These are phyloP conservation scores for Percopsis omiscomaycus DNA, from an alignment of 2,797 vertebrate genomes.

Conservation along the genomic window DNA sequence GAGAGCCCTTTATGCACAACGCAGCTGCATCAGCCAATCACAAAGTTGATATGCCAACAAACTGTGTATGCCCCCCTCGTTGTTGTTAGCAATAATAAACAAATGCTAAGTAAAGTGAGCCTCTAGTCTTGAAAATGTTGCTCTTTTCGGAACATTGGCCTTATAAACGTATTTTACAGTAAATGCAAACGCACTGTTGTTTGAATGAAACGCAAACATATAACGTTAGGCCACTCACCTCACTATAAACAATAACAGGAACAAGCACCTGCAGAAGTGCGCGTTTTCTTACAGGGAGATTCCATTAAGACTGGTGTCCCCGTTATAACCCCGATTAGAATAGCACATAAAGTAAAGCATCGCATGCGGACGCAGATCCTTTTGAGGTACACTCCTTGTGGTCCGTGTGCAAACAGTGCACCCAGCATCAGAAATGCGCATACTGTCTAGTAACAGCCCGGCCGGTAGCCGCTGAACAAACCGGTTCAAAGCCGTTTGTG, in stretches of 20 bases:
- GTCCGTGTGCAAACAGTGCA: constrained; percentile 6
- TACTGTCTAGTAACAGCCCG: constrained; percentile 38
- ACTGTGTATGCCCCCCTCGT: too few relatives aligned
- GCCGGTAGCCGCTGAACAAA: constrained; percentile 62
- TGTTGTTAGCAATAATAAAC: neutral
- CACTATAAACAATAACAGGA: constrained; percentile 51
- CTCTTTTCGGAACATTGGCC: too few relatives aligned
- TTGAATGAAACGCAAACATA: too few relatives aligned
- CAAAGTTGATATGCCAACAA: neutral
- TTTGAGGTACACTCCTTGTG: neutral
- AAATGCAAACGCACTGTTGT: too few relatives aligned
- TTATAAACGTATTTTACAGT: too few relatives aligned
- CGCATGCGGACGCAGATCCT: neutral
- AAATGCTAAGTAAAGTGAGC: too few relatives aligned
- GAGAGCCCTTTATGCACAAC: constrained; percentile 26
- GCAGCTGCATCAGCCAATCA: constrained; percentile 18
- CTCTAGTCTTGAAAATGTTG: too few relatives aligned
- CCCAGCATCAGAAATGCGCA: constrained; percentile 38
- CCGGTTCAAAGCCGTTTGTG: constrained; percentile 78
- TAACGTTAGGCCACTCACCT: constrained; percentile 60
- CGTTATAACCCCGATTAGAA: constrained; percentile 7
- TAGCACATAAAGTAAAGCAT: neutral
- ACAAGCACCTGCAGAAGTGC: constrained; percentile 50
- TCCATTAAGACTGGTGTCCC: constrained; percentile 48
- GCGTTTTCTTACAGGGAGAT: constrained; percentile 48